Evolutionary conservation across 1,140 invertebrate genomes (phyloP), one percentile per base, ranked within the genome.

Genomic region (Bombus superbus): DNA sequence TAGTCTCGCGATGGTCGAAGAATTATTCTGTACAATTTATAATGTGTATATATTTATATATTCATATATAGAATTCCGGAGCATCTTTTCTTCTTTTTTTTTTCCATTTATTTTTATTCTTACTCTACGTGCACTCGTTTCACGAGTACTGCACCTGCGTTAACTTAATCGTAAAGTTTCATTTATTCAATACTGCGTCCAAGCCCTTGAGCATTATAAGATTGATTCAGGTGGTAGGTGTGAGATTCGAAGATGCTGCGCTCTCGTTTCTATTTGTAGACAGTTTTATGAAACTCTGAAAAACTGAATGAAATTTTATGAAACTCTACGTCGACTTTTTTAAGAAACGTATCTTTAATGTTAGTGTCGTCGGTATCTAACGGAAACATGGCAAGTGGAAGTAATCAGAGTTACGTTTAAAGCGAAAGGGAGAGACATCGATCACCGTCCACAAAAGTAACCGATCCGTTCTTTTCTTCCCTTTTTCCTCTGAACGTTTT

Each of bases 171-270:
- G 64, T 76, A 84, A 77, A 84, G 71, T 74, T 62, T 38, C 53
- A 8, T 69, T 85, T 81, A 88, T 64, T 73, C 83, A 78, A 89
- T 86, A 88, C 87, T 86, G 83, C 84, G 87, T 90, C 73, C 81
- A 88, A 92, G 89, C 91, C 87, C 76, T 92, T 93, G 91, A 92
- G 91, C 92, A 92, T 92, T 57, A 32, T 81, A 85, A 85, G 82
- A 76, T 90, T 81, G 64, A 44, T 80, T 62, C 76, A 81, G 69
- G 72, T 80, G 72, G 42, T 64, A 53, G 47, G 18, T 85, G 42
- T 80, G 75, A 68, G 68, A 73, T 79, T 78, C 83, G 88, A 89
- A 81, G 75, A 35, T 86, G 68, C 72, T 77, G 57, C n/a, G 66
- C 57, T 66, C 57, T 72, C 44, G 13, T n/a, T 13, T 81, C 18